Base-by-base conservation (phyloP, 2,797 vertebrate genomes). In the Carcharodon carcharias region DNA sequence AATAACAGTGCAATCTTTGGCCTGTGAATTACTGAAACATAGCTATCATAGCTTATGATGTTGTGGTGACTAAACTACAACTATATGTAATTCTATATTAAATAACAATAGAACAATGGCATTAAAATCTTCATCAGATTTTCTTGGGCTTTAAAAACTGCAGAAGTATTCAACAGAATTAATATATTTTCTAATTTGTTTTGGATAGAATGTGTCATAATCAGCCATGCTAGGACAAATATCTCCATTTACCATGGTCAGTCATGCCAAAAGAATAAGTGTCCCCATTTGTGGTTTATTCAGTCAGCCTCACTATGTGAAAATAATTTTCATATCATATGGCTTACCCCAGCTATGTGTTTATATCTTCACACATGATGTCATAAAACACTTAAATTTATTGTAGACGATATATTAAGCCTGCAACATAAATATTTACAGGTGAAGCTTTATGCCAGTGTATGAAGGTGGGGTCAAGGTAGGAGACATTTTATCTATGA, bases 361-460 rank as follows among this genome's bases (percentile, higher is more conserved):
- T 95, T 95, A 50, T 28, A 71, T 28, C 40, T 63, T 58, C 89
- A 92, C 63, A 45, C 65, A 50, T 95, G 93, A 95, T 95, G 93
- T 95, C 93, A 95, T 54, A 95, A 71, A 95, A 95, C 63, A 45
- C 35, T 50, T 61, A 92, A n/a, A 35, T 65, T 71, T 28, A 45
- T 71, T 95, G 23, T 4, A 71, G 50, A 54, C 31, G 23, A 50
- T 50, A 71, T 50, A 95, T 45, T 67, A 94, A 45, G 63, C 61
- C 28, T 69, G 63, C 23, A 69, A 50, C 54, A 69, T 45, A 95
- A 91, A 18, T 91, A 61, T 58, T 28, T 58, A 89, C 11, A 58
- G 54, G 4, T 61, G 58, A 91, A n/a, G 23, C 14, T 61, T 35
- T 91, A 35, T 58, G 56, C 54, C 87, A 7, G 56, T n/a, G 56